phyloP scores from a whole-genome alignment of 2,113 vertebrate species.

The Microcebus murinus region DNA sequence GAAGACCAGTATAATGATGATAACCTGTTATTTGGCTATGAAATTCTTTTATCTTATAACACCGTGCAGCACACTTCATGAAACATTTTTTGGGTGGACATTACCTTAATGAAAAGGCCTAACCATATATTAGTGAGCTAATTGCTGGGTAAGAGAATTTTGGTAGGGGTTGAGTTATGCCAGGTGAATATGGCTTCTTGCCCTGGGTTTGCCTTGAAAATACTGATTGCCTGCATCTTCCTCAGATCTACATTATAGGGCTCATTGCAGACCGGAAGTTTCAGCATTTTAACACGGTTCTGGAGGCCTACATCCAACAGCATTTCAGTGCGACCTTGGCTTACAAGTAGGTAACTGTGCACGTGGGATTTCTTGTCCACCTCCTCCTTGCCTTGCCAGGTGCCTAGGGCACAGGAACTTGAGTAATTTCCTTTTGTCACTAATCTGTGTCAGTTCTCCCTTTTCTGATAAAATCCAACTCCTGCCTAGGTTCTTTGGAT shows the following conservation, averaged over 20 bases:
- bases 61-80: not conserved
- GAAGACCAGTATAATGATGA: not conserved
- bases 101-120: not conserved
- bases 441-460: not conserved
- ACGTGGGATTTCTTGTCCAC: not conserved
- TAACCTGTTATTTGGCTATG: not conserved
- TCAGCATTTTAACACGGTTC: constrained; percentile 97
- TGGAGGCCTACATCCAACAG: constrained; percentile 98
- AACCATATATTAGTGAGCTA: not conserved
- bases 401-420: not conserved
- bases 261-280: constrained; percentile 98
- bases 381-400: not conserved
- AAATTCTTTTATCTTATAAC: not conserved
- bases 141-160: not conserved
- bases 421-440: not conserved
- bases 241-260: constrained; percentile 97
- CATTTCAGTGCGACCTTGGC: constrained; percentile 98
- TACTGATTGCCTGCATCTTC: constrained; percentile 52
- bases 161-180: not conserved
- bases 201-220: not conserved
- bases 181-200: not conserved
- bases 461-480: not conserved
- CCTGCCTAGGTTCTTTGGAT: not conserved
- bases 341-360: constrained; percentile 93
- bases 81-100: not conserved